Evolutionary conservation across 2,797 vertebrate species (phyloP), one percentile per base, ranked within the genome.

Genomic region (Gadopsis marmoratus): DNA sequence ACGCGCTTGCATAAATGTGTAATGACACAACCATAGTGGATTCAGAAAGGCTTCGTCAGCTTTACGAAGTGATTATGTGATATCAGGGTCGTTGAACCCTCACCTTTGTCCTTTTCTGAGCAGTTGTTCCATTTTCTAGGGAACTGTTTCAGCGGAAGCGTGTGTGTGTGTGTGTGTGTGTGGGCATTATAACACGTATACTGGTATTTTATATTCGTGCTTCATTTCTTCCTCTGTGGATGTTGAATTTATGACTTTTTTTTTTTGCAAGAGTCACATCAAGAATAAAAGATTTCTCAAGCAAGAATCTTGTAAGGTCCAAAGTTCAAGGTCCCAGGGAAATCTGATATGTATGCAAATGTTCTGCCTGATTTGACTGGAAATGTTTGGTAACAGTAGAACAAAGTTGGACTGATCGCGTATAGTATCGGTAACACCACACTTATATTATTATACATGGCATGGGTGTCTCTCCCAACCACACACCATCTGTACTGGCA

Each of bases 101-200:
- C 7, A 86, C 75, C 90, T 88, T 86, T 88, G 85, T 55, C 61
- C 84, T 78, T 65, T 85, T 76, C 56, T 41, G 47, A 47, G 23
- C 48, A 17, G 6, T 29, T 56, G 35, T 35, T 78, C 21, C 56
- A 47, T 54, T 58, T 70, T 37, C 2, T 4, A 4, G 9, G 33
- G 23, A 48, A 26, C 5, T 64, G n/a, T 23, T 60, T 50, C 7
- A 58, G 7, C 8, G 7, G 5, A 35, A 64, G 0, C 11, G 5
- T 35, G 1, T 64, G 35, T 35, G 35, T 26, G 45, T 48, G 29
- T 41, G 16, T 29, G 19, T 16, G n/a, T 35, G 26, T 66, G 48
- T 21, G n/a, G 54, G 31, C 43, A 39, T 41, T 51, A 5, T 56
- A 66, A 17, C 23, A 43, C 16, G 21, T 45, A 23, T 59, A 33